Conservation (phyloP, 2,888 invertebrate species). For the Ophraella communa region DNA sequence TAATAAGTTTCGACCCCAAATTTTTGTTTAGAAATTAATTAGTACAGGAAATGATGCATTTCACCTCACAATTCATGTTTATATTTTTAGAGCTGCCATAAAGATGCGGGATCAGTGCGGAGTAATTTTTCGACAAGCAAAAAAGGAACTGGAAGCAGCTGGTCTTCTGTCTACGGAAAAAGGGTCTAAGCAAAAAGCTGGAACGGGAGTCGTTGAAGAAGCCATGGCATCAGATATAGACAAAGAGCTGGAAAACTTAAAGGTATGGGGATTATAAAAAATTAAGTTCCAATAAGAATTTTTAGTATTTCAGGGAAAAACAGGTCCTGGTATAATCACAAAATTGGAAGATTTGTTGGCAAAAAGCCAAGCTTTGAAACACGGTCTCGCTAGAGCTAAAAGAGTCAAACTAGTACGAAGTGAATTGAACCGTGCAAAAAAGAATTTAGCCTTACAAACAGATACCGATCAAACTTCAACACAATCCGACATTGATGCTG, state of each 20-base stretch:
- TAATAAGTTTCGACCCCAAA: too few species aligned
- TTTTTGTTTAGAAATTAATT: too few species aligned
- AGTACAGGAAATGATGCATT: too few species aligned
- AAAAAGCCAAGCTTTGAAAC: slow-evolving; percentile 68
- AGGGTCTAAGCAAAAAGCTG: slow-evolving; percentile 44
- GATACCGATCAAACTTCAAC: slow-evolving; percentile 50
- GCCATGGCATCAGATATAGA: slow-evolving; percentile 64
- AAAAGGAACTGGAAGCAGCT: slow-evolving; percentile 73
- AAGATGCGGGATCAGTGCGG: slow-evolving; percentile 88
- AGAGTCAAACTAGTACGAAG: slow-evolving; percentile 65
- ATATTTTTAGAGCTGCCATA: slow-evolving; percentile 33
- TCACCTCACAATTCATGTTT: too few species aligned
- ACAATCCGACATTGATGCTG: slow-evolving; percentile 51
- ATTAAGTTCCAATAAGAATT: not conserved
- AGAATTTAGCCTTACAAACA: slow-evolving; percentile 45
- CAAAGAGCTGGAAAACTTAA: slow-evolving; percentile 61
- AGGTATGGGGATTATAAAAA: slow-evolving; percentile 45
- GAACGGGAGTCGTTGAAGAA: slow-evolving; percentile 55
- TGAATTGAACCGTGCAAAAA: slow-evolving; percentile 66
- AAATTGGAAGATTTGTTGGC: slow-evolving; percentile 69
- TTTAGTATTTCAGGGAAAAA: slow-evolving; percentile 50
- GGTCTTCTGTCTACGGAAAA: slow-evolving; percentile 63
- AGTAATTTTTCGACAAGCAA: slow-evolving; percentile 78
- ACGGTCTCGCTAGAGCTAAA: slow-evolving; percentile 65
- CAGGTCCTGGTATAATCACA: slow-evolving; percentile 57